These are phyloP conservation scores for Pachypanchax playfairii DNA, from an alignment of 2,113 vertebrate species.

Conservation along the genomic window DNA sequence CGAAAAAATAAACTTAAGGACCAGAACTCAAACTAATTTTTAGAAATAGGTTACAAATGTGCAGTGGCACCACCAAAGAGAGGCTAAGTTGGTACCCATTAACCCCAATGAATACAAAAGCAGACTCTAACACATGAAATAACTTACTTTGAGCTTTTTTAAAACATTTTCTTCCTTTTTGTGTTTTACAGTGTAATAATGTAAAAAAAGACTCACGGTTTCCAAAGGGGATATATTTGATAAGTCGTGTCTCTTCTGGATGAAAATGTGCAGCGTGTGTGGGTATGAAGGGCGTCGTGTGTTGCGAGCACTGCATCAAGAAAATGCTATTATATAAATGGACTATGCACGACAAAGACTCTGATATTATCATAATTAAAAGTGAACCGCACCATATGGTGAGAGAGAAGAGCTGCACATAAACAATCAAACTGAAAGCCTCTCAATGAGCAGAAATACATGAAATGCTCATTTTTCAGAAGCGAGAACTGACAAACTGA, in stretches of 20 bases:
- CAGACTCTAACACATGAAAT: constrained; percentile 45
- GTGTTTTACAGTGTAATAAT: constrained; percentile 42
- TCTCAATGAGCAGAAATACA: constrained; percentile 64
- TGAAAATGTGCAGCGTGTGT: constrained; percentile 26
- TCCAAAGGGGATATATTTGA: constrained; percentile 52
- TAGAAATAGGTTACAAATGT: too few relatives aligned
- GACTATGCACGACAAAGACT: constrained; percentile 80
- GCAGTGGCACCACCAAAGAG: too few relatives aligned
- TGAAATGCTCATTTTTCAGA: constrained; percentile 73
- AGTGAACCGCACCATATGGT: constrained; percentile 78
- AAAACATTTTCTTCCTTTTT: constrained; percentile 22
- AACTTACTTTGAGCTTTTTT: constrained; percentile 29
- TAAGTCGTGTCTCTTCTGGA: constrained; percentile 48
- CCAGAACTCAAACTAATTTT: too few relatives aligned
- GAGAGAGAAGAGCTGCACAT: constrained; percentile 69
- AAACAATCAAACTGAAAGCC: constrained; percentile 83
- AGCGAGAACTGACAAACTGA: constrained; percentile 57
- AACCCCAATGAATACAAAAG: constrained; percentile 39
- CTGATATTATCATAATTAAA: constrained; percentile 83
- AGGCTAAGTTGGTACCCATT: too few relatives aligned
- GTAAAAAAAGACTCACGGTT: constrained; percentile 45
- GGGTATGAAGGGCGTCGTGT: constrained; percentile 24
- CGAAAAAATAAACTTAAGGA: constrained; percentile 48
- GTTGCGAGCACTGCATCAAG: constrained; percentile 53
- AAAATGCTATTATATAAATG: constrained; percentile 83